Percentiles rank a stretch among this genome's conserved stretches.
phyloP scores from a whole-genome alignment of 2,113 vertebrate species.

The Camelus bactrianus region DNA sequence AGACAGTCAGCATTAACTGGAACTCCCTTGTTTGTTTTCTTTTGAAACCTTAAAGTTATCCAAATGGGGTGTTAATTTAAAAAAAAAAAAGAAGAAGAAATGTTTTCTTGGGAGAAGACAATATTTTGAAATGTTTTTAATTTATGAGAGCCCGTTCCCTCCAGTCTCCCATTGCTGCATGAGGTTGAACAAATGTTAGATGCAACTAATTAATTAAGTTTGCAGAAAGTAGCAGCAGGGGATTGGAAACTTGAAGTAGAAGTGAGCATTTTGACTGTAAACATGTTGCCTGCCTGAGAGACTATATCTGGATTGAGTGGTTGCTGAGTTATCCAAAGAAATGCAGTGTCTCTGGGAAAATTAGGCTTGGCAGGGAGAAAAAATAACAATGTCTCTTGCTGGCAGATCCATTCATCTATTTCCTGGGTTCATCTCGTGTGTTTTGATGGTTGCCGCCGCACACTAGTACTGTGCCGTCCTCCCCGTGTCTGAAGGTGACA shows the following conservation, averaged over 20 bases:
- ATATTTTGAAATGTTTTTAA: slow-evolving; percentile 81
- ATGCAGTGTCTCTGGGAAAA: slow-evolving; percentile 71
- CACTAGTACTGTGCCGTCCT: not conserved
- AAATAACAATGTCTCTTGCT: slow-evolving; percentile 45
- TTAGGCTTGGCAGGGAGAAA: slow-evolving; percentile 68
- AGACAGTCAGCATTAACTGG: not conserved
- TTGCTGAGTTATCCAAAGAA: slow-evolving; percentile 77
- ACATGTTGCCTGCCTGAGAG: slow-evolving; percentile 78
- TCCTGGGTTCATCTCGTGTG: slow-evolving; percentile 15
- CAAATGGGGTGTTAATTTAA: slow-evolving; percentile 79
- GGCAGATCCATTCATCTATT: slow-evolving; percentile 41
- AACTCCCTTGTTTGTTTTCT: slow-evolving; percentile 64
- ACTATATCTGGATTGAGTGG: slow-evolving; percentile 77
- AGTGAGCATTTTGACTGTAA: slow-evolving; percentile 82
- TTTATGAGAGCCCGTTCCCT: slow-evolving; percentile 70
- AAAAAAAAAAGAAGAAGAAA: not conserved
- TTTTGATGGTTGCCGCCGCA: slow-evolving; percentile 15
- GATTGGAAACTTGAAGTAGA: slow-evolving; percentile 81
- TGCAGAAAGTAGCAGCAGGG: slow-evolving; percentile 84
- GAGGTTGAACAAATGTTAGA: slow-evolving; percentile 84
- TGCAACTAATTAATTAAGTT: slow-evolving; percentile 84
- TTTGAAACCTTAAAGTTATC: slow-evolving; percentile 74
- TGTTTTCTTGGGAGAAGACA: slow-evolving; percentile 83
- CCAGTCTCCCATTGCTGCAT: slow-evolving; percentile 25
- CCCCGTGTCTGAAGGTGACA: not conserved